Evolutionary conservation across 2,113 vertebrate species (phyloP).

Genomic region (Pluvianellus socialis): DNA sequence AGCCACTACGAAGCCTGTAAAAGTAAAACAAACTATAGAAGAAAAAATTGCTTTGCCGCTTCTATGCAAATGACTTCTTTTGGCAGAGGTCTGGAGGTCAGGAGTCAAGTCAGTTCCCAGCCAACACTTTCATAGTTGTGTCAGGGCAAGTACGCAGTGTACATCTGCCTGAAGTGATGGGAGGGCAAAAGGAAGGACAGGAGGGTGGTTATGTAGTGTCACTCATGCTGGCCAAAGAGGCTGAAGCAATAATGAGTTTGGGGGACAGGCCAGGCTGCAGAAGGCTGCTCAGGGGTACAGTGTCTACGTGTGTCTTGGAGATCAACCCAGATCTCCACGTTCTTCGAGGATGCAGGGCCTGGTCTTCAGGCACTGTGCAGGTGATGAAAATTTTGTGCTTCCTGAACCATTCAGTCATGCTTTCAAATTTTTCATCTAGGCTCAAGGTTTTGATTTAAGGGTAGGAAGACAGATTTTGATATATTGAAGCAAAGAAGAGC

Average conservation of each 20-base stretch:
- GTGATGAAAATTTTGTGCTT: background rate
- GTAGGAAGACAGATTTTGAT: background rate
- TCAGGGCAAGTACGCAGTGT: background rate
- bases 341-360: background rate
- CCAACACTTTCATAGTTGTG: background rate
- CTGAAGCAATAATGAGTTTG: background rate
- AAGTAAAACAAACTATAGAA: background rate
- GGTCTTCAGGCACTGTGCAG: background rate
- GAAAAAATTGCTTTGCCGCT: background rate
- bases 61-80: background rate
- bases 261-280: background rate
- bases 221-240: background rate
- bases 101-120: background rate
- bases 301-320: rapidly evolving
- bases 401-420: background rate
- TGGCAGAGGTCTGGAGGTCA: background rate
- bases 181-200: background rate
- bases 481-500: background rate
- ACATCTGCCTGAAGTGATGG: background rate
- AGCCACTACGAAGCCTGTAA: background rate
- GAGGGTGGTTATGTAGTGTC: background rate
- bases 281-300: background rate
- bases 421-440: background rate
- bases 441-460: background rate
- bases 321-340: background rate